Evolutionary conservation across 2,797 vertebrate genomes (phyloP), one percentile per base, ranked within the genome.

Genomic region (Triplophysa bombifrons): DNA sequence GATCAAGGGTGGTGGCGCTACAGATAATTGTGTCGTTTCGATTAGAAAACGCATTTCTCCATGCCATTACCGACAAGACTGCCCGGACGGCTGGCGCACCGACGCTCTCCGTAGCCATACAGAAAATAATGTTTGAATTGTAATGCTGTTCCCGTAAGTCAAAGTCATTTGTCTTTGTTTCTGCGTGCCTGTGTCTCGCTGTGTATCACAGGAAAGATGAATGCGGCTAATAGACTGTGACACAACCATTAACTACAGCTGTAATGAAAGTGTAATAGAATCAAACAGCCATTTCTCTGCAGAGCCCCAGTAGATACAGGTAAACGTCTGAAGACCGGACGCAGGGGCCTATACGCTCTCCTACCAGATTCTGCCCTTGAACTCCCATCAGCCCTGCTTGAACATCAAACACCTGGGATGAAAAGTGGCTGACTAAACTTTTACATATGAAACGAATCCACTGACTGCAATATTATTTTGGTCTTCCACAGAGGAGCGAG

Each of bases 161-260:
- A 86, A 78, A 88, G 88, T 90, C 90, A 92, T 93, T 92, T 88
- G 89, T 94, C 92, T 94, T 92, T 92, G 90, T 93, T 61, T 91
- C 88, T 79, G 74, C 83, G 80, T 82, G 84, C 81, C 72, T 89
- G 90, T 91, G 91, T 91, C 86, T 91, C 86, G 89, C 92, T 91
- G 91, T 93, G 92, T 89, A 92, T 93, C 91, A 92, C 88, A 89
- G 90, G 84, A 87, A 87, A 94, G 92, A 94, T 94, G 92, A 94
- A 93, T 92, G 90, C 90, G 86, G 91, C 91, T 94, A 94, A 93
- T 93, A 94, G 93, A 91, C 91, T 93, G 93, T 93, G 93, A 93
- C 93, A 90, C 89, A 82, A 90, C 92, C 93, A 94, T 93, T 94
- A 94, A 93, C 91, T 92, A 91, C 91, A 91, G 92, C 90, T 93